Conservation (phyloP, 53 echinoderm and acorn worm species). For the Apostichopus leukothele region DNA sequence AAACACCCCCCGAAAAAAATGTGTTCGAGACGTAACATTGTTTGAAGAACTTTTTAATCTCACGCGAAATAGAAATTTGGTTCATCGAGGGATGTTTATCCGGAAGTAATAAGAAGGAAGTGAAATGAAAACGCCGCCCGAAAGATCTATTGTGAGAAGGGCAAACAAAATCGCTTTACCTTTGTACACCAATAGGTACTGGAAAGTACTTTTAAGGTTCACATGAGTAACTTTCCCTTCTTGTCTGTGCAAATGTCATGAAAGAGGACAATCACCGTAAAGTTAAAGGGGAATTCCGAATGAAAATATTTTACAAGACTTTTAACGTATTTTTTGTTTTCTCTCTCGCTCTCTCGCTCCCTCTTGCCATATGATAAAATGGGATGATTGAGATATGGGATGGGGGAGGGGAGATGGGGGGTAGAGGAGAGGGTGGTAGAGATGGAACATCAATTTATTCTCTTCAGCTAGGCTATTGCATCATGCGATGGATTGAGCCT, state of each 20-base stretch:
- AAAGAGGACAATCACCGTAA: background rate
- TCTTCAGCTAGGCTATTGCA: no score
- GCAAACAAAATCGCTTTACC: constrained; percentile 37
- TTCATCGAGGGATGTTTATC: constrained; percentile 13
- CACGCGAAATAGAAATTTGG: constrained; percentile 34
- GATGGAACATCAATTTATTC: background rate
- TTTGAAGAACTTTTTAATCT: constrained; percentile 36
- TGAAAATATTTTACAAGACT: no score
- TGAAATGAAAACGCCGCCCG: constrained; percentile 28
- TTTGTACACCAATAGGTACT: constrained; percentile 23
- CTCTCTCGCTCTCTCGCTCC: no score
- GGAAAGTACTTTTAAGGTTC: constrained; percentile 20
- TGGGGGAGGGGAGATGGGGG: background rate
- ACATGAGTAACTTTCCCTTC: constrained; percentile 3
- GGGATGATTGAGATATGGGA: background rate
- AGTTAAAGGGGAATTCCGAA: no score
- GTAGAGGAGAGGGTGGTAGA: background rate
- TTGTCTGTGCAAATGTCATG: constrained; percentile 5
- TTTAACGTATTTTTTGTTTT: no score
- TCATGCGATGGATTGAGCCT: no score
- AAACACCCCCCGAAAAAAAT: background rate
- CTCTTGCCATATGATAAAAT: no score
- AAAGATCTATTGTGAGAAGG: background rate
- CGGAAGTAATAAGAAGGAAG: constrained; percentile 40
- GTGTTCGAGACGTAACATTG: constrained; percentile 27